Percentiles rank a stretch among this genome's conserved stretches.
Conservation (phyloP, 1,140 invertebrate genomes). For the Drosophila nikananu region DNA sequence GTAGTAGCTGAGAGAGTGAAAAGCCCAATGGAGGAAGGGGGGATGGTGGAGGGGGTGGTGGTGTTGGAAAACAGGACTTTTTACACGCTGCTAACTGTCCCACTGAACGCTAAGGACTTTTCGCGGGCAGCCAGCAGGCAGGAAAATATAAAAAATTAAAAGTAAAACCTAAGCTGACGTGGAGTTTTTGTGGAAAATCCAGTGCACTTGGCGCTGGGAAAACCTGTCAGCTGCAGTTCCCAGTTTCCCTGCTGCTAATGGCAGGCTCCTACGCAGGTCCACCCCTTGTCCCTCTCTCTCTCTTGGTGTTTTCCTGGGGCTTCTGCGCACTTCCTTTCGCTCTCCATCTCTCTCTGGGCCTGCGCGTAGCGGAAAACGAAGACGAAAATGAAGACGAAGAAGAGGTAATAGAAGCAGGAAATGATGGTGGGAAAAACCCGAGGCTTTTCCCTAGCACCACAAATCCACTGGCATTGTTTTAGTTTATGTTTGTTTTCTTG, state of each 20-base stretch:
- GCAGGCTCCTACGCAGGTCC: constrained; percentile 28
- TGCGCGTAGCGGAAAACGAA: constrained; percentile 13
- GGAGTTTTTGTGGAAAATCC: constrained; percentile 1
- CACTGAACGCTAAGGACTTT: constrained; percentile 1
- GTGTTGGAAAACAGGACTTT: neutral
- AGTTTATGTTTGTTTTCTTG: constrained; percentile 7
- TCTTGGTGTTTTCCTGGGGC: neutral
- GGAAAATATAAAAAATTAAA: neutral
- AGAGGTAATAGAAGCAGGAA: constrained; percentile 12
- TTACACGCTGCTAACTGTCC: constrained; percentile 25
- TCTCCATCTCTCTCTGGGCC: neutral
- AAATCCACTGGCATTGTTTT: constrained; percentile 45
- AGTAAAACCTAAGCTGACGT: neutral
- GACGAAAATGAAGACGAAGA: constrained; percentile 8
- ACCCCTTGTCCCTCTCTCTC: neutral
- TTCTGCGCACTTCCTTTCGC: constrained; percentile 17
- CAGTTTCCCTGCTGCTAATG: constrained; percentile 9
- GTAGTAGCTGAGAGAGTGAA: constrained; percentile 61
- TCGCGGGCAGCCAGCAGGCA: neutral
- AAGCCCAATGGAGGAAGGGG: neutral
- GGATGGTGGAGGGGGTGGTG: neutral
- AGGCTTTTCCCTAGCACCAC: constrained; percentile 41
- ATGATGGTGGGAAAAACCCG: constrained; percentile 17
- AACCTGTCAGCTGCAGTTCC: constrained; percentile 49
- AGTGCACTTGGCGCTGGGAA: constrained; percentile 14